Evolutionary conservation across 2,113 vertebrate genomes (phyloP).

Genomic region (Raphicerus campestris): DNA sequence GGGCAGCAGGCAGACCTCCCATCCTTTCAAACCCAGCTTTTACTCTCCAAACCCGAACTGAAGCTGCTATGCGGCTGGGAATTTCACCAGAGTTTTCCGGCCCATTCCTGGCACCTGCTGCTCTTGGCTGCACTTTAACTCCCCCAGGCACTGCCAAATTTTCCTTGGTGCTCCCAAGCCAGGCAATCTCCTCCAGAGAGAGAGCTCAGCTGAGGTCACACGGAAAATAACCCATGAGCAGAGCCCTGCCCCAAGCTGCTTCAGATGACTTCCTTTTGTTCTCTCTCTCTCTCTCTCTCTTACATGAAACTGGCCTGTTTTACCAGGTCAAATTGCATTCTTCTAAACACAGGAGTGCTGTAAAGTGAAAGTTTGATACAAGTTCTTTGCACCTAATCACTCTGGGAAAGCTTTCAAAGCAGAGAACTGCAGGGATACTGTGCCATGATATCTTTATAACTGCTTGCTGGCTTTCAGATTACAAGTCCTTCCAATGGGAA

Average conservation of each 20-base stretch:
- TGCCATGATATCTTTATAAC: background rate
- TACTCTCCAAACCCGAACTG: background rate
- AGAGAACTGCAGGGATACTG: background rate
- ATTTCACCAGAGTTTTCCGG: slow-evolving; percentile 12
- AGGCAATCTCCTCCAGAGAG: slow-evolving; percentile 28
- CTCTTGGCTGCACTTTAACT: background rate
- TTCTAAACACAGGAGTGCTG: background rate
- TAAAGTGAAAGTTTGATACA: background rate
- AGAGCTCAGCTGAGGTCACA: slow-evolving; percentile 63
- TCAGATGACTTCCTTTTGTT: background rate
- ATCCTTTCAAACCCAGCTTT: background rate
- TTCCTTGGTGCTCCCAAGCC: slow-evolving; percentile 31
- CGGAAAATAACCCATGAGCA: slow-evolving; percentile 17
- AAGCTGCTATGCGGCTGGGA: background rate
- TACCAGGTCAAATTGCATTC: background rate
- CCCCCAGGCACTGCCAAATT: slow-evolving; percentile 29
- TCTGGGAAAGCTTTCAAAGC: background rate
- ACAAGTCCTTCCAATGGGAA: background rate
- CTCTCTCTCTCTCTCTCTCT: too few relatives aligned
- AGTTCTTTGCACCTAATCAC: background rate
- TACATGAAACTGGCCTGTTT: background rate
- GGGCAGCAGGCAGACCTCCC: background rate
- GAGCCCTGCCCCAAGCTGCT: background rate
- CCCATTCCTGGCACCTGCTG: slow-evolving; percentile 45
- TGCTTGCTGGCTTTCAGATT: background rate